These are phyloP conservation scores for Lanistes nyassanus DNA, from an alignment of 1,140 invertebrate genomes.

Conservation along the genomic window DNA sequence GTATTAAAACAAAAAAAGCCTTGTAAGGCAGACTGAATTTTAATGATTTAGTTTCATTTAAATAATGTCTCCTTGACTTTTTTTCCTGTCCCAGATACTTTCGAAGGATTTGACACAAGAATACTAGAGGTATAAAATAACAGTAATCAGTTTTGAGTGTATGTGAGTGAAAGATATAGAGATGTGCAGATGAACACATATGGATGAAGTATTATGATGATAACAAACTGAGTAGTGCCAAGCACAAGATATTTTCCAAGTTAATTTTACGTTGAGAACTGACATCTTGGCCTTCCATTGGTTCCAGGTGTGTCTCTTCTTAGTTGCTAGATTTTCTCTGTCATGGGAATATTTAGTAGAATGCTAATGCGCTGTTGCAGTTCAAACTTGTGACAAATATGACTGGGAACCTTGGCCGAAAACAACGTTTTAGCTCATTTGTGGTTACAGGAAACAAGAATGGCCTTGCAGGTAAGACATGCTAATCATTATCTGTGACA, in stretches of 20 bases:
- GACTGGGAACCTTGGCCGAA: constrained; percentile 86
- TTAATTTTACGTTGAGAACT: too few species aligned
- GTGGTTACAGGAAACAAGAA: constrained; percentile 90
- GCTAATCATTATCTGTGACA: too few species aligned
- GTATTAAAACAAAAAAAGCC: too few species aligned
- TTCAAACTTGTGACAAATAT: constrained; percentile 83
- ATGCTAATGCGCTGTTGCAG: constrained; percentile 50
- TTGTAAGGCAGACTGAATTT: too few species aligned
- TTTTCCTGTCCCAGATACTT: constrained; percentile 74
- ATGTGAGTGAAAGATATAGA: constrained; percentile 8
- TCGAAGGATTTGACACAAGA: constrained; percentile 88
- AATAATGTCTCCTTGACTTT: constrained; percentile 14
- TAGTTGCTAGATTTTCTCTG: neutral
- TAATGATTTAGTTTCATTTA: too few species aligned
- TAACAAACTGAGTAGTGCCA: too few species aligned
- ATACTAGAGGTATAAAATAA: constrained; percentile 76
- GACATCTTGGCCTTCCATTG: too few species aligned
- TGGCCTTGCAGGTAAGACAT: constrained; percentile 77
- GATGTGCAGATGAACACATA: too few species aligned
- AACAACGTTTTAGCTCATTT: constrained; percentile 74
- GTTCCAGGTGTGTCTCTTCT: too few species aligned
- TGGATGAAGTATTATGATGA: too few species aligned
- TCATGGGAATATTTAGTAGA: neutral
- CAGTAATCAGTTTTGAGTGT: too few species aligned
- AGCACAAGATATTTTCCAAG: too few species aligned